Evolutionary conservation across 1,140 invertebrate species (phyloP).

Genomic region (Drosophila teissieri): DNA sequence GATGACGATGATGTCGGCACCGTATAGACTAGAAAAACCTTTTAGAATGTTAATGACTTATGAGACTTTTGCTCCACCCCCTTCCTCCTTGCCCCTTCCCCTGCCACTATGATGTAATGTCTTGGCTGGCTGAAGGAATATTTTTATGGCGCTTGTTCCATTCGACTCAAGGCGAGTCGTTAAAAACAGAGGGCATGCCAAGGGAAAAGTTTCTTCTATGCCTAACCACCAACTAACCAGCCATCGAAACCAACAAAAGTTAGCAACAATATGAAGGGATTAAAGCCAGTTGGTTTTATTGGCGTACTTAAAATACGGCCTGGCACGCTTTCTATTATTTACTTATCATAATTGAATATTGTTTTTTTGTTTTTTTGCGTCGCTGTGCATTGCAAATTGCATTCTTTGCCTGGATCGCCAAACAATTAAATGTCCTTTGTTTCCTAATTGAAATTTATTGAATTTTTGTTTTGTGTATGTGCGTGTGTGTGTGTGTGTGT

Average conservation of each 20-base stretch:
- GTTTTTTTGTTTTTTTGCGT: constrained; percentile 45
- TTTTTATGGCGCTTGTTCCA: constrained; percentile 71
- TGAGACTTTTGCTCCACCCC: constrained; percentile 32
- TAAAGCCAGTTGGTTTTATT: constrained; percentile 37
- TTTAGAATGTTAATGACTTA: constrained; percentile 81
- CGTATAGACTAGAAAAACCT: constrained; percentile 70
- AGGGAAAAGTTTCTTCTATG: no score
- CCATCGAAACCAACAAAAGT: not conserved
- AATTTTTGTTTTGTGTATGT: constrained; percentile 26
- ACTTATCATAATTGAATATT: constrained; percentile 60
- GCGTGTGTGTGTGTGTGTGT: constrained; percentile 7
- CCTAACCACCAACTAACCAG: no score
- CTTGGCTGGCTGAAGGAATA: constrained; percentile 32
- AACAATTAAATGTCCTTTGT: constrained; percentile 59
- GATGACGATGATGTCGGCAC: constrained; percentile 20
- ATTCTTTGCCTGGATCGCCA: constrained; percentile 27
- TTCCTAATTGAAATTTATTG: constrained; percentile 63
- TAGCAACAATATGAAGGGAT: constrained; percentile 29
- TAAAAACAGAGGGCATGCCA: constrained; percentile 61
- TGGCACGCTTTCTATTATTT: constrained; percentile 49
- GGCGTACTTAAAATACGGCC: constrained; percentile 56
- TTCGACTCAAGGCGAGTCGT: constrained; percentile 47
- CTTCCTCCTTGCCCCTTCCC: not conserved
- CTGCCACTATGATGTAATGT: constrained; percentile 34
- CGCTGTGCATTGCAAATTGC: constrained; percentile 45